A percentile compares a stretch with the other conserved stretches of the same genome.
These are phyloP conservation scores for Sogatella furcifera DNA, from an alignment of 1,140 invertebrate genomes.

Conservation along the genomic window DNA sequence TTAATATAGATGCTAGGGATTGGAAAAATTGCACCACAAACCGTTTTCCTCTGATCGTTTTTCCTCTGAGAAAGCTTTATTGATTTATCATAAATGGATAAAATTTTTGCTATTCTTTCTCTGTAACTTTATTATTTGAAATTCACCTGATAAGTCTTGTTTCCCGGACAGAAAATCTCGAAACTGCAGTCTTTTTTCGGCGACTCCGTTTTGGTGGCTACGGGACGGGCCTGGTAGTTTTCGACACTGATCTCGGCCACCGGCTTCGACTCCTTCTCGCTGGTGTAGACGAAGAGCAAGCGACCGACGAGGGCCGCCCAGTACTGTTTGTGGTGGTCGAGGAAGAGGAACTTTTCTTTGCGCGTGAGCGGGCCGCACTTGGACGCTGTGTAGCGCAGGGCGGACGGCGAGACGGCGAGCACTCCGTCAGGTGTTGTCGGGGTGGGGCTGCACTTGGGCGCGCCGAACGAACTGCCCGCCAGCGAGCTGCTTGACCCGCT, in stretches of 20 bases:
- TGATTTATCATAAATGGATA: no score
- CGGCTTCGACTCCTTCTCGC: slow-evolving; percentile 19
- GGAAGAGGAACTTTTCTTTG: slow-evolving; percentile 19
- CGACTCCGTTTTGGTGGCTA: neutral
- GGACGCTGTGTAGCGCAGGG: slow-evolving; percentile 18
- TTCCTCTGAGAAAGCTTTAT: no score
- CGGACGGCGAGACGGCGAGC: slow-evolving; percentile 17
- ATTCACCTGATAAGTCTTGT: slow-evolving; percentile 21
- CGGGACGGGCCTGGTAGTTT: slow-evolving; percentile 18
- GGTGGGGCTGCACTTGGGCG: neutral
- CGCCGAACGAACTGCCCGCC: neutral
- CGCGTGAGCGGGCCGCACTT: slow-evolving; percentile 16
- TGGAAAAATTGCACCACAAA: no score
- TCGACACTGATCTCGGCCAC: slow-evolving; percentile 13
- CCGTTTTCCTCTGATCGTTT: no score
- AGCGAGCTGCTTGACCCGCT: neutral
- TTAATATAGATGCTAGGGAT: no score
- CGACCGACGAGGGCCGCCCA: slow-evolving; percentile 19
- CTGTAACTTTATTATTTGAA: no score
- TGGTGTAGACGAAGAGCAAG: slow-evolving; percentile 17
- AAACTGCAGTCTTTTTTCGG: slow-evolving; percentile 19
- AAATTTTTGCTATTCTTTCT: no score
- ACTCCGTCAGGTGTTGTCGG: slow-evolving; percentile 1
- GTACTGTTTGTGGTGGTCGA: slow-evolving; percentile 18
- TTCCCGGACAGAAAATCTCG: slow-evolving; percentile 20